phyloP scores from a whole-genome alignment of 2,113 vertebrate species.

The Colossoma macropomum region DNA sequence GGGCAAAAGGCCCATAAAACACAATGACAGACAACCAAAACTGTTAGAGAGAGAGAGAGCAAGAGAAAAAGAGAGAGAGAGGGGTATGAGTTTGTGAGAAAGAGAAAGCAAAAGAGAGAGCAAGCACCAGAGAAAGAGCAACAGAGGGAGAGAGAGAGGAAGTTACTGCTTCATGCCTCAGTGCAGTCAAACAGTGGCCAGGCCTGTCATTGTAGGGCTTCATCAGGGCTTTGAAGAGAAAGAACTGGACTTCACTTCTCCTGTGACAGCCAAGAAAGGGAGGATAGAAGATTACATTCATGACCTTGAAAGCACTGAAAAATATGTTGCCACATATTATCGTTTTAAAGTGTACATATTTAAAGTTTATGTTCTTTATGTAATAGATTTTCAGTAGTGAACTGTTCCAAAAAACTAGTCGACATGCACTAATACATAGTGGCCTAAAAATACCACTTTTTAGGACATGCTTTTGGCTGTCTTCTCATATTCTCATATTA shows the following conservation, averaged over 20 bases:
- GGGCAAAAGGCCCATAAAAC: constrained; percentile 30
- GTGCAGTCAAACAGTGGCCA: constrained; percentile 11
- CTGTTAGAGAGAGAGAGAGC: constrained; percentile 60
- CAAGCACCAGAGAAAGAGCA: neutral
- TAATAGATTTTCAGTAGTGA: too few relatives aligned
- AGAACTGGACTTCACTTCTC: constrained; percentile 23
- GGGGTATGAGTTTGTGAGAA: constrained; percentile 4
- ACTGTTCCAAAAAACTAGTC: too few relatives aligned
- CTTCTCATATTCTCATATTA: too few relatives aligned
- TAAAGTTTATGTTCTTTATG: too few relatives aligned
- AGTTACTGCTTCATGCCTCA: constrained; percentile 12
- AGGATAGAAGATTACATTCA: too few relatives aligned
- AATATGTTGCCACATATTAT: too few relatives aligned
- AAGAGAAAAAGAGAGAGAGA: constrained; percentile 32
- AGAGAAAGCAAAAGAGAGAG: constrained; percentile 2
- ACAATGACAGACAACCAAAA: neutral
- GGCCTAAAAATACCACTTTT: too few relatives aligned
- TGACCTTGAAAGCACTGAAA: too few relatives aligned
- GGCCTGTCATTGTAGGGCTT: neutral
- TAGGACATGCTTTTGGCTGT: too few relatives aligned
- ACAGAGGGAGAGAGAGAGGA: neutral
- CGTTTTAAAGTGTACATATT: too few relatives aligned
- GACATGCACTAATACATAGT: too few relatives aligned
- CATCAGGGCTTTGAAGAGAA: neutral
- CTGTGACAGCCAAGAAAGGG: neutral